A percentile compares a stretch with the other conserved stretches of the same genome.
Evolutionary conservation across 2,113 vertebrate species (phyloP).

Genomic region (Enhydra lutris): DNA sequence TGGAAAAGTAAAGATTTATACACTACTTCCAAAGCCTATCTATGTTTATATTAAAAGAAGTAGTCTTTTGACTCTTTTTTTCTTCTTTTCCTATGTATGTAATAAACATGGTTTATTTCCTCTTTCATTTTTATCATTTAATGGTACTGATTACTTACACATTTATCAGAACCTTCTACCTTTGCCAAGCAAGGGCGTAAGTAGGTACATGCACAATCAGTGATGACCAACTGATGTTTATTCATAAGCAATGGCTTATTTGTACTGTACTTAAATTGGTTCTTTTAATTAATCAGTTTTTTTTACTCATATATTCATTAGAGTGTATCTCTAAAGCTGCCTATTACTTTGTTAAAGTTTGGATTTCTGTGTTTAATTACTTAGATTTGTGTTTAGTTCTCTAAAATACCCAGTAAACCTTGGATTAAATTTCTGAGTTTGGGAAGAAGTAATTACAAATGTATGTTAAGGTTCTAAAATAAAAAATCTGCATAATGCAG

Average conservation of each 20-base stretch:
- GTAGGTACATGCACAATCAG: not conserved
- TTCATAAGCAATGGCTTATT: not conserved
- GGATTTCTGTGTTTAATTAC: not conserved
- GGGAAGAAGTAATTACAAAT: not conserved
- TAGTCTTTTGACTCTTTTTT: not conserved
- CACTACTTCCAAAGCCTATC: not conserved
- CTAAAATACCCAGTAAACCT: not conserved
- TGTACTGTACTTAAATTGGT: not conserved
- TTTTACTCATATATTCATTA: not conserved
- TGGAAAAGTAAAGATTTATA: not conserved
- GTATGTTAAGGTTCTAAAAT: not conserved
- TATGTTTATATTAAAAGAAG: not conserved
- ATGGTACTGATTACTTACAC: not conserved
- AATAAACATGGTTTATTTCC: not conserved
- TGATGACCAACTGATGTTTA: not conserved
- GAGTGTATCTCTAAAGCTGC: not conserved
- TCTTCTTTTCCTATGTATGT: not conserved
- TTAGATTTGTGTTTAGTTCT: not conserved
- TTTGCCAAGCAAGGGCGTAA: not conserved
- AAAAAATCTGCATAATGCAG: not conserved
- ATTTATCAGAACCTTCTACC: not conserved
- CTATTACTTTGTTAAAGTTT: slow-evolving; percentile 13
- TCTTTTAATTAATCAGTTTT: not conserved
- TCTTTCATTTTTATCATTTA: not conserved
- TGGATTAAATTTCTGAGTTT: not conserved